These are phyloP conservation scores for Varroa destructor DNA, from an alignment of 1,140 invertebrate species.

Conservation along the genomic window DNA sequence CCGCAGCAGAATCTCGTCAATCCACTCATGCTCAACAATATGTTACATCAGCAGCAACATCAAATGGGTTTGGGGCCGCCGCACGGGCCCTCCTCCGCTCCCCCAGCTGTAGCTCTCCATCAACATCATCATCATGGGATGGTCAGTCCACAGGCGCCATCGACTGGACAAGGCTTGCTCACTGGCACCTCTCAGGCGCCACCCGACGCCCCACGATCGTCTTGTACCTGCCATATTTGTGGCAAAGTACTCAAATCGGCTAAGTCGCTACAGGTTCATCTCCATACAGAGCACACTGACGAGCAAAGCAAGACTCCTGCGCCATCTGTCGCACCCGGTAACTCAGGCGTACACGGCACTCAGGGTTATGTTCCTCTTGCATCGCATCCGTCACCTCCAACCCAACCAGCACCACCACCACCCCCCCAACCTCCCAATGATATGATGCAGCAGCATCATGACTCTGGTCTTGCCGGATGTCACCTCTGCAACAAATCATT, in stretches of 20 bases:
- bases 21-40: conserved; percentile 2
- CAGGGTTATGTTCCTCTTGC: too few species aligned
- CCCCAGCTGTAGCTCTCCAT: too few species aligned
- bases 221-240: conserved; percentile 37
- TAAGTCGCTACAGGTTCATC: conserved; percentile 38
- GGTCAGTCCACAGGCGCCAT: neutral
- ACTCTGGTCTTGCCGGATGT: too few species aligned
- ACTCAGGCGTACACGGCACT: too few species aligned
- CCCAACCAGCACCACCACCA: too few species aligned
- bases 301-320: neutral
- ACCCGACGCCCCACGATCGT: conserved; percentile 32
- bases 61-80: too few species aligned
- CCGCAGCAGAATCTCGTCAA: neutral
- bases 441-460: too few species aligned
- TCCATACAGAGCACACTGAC: conserved; percentile 34
- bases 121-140: neutral
- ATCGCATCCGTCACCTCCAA: too few species aligned
- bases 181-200: conserved; percentile 22
- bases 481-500: too few species aligned
- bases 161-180: neutral
- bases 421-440: too few species aligned
- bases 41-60: neutral
- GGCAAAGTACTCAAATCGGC: conserved; percentile 36
- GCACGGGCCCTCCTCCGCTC: conserved; percentile 1
- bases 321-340: neutral